Conservation (phyloP, 2,888 invertebrate genomes). For the Geophilus truncorum region DNA sequence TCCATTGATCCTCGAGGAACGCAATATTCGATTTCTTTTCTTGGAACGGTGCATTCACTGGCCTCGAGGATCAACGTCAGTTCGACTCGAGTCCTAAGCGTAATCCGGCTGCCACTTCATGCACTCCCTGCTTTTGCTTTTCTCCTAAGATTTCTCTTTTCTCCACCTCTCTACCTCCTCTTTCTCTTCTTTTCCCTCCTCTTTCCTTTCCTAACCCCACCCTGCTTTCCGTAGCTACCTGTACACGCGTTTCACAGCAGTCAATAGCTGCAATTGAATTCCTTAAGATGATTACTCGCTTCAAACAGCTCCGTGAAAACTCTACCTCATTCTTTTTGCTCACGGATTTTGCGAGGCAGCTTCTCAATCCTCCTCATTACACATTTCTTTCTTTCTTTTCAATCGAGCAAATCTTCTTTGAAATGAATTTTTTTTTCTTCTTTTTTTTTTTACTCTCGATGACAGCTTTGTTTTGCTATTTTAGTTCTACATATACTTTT, state of each 20-base stretch:
- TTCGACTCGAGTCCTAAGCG: conserved; percentile 23
- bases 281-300: conserved; percentile 5
- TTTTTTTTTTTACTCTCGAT: not conserved
- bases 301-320: not conserved
- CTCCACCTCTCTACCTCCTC: conserved; percentile 1
- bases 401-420: not conserved
- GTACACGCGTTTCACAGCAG: not conserved
- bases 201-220: conserved; percentile 15
- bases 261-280: conserved; percentile 20
- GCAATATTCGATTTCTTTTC: conserved; percentile 22
- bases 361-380: not conserved
- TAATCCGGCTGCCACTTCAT: conserved; percentile 28
- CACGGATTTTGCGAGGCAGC: not conserved
- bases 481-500: not conserved
- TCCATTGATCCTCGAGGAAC: not conserved
- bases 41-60: not conserved
- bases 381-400: conserved; percentile 12
- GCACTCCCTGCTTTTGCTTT: conserved; percentile 33
- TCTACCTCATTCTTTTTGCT: conserved; percentile 11
- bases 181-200: conserved; percentile 20
- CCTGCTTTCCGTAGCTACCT: conserved; percentile 11
- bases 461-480: conserved; percentile 28
- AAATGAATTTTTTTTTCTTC: not conserved
- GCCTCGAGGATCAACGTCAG: conserved; percentile 16
- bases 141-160: conserved; percentile 30